Evolutionary conservation across 2,797 vertebrate species (phyloP).

Genomic region (Numenius phaeopus): DNA sequence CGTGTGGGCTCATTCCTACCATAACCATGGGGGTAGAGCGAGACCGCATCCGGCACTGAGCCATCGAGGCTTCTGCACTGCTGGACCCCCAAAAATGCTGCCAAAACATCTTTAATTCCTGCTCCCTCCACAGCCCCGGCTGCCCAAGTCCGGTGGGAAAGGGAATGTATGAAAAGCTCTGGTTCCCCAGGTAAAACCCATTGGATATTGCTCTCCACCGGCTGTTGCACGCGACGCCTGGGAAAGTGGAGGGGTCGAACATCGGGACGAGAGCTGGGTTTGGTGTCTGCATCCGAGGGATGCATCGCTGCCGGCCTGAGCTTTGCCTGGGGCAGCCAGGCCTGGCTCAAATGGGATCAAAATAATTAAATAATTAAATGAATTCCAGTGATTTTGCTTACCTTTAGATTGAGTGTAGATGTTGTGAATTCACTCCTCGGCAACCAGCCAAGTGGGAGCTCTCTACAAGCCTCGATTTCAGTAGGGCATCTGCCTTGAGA

Average conservation of each 20-base stretch:
- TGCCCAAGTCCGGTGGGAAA: neutral
- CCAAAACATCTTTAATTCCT: accelerated
- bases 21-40: accelerated
- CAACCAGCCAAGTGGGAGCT: accelerated
- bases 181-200: neutral
- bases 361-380: neutral
- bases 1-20: neutral
- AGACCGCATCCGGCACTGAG: slow-evolving; percentile 32
- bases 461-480: neutral
- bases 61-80: accelerated
- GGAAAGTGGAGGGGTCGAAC: accelerated
- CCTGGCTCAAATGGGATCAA: accelerated
- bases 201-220: accelerated
- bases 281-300: accelerated
- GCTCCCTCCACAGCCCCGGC: neutral
- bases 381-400: neutral
- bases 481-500: neutral
- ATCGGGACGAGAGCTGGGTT: accelerated
- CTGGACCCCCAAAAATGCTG: neutral
- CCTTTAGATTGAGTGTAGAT: accelerated
- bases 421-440: accelerated
- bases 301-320: neutral
- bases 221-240: accelerated
- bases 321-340: neutral
- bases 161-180: neutral